Evolutionary conservation across 2,797 vertebrate species (phyloP).

Genomic region (Paratrypauchen microcephalus): DNA sequence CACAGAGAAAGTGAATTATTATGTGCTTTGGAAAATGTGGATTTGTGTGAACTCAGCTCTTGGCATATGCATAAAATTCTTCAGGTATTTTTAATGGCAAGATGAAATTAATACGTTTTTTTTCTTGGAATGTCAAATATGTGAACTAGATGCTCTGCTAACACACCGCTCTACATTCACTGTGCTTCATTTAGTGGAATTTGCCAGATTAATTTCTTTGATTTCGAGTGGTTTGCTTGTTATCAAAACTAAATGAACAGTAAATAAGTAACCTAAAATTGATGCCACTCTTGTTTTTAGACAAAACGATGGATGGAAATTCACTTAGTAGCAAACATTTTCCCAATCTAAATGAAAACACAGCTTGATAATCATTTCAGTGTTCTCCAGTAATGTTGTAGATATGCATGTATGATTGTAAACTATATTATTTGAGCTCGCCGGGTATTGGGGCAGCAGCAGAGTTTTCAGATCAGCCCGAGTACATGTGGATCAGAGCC

Average conservation of each 20-base stretch:
- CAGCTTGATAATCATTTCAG: constrained; percentile 21
- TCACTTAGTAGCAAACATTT: neutral
- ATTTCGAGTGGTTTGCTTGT: too few relatives aligned
- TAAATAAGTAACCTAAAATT: too few relatives aligned
- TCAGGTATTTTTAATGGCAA: neutral
- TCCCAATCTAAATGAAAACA: neutral
- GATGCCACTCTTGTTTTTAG: too few relatives aligned
- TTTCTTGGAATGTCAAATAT: too few relatives aligned
- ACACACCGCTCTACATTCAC: too few relatives aligned
- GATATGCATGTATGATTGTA: constrained; percentile 30
- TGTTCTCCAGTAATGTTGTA: constrained; percentile 9
- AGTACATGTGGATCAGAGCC: constrained; percentile 46
- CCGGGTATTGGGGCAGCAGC: constrained; percentile 56
- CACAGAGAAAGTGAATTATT: constrained; percentile 20
- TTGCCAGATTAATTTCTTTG: too few relatives aligned
- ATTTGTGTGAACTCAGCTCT: constrained; percentile 45
- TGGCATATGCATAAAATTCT: constrained; percentile 19
- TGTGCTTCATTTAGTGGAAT: too few relatives aligned
- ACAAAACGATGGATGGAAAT: neutral
- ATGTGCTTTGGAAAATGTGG: constrained; percentile 37
- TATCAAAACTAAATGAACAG: too few relatives aligned
- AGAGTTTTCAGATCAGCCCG: constrained; percentile 33
- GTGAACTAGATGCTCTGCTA: too few relatives aligned
- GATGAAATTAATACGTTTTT: too few relatives aligned
- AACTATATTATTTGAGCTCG: constrained; percentile 38